Evolutionary conservation across 2,113 vertebrate species (phyloP), one percentile per base, ranked within the genome.

Genomic region (Dromiciops gliroides): DNA sequence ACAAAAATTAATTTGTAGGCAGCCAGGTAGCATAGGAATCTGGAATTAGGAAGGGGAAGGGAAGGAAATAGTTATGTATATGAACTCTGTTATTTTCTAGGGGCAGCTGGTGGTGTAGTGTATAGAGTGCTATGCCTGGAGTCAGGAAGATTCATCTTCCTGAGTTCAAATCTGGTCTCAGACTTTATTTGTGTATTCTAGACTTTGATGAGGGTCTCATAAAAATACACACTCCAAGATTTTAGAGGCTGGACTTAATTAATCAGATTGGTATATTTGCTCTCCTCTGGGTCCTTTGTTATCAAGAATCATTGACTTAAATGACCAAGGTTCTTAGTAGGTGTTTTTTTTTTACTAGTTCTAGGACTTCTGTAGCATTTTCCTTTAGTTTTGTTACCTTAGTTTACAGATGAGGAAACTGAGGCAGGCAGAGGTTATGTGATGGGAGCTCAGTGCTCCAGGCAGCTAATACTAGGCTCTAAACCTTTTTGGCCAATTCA

Each of bases 191-290:
- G 11, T 4, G 16, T 0, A 16, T 23, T 24, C 26, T 31, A 47
- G 28, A 48, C 83, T 52, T 48, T 37, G 53, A 91, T 10, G 9
- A 94, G 25, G 52, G 89, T 16, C 48, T 26, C 1, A 24, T 0
- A 0, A n/a, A 50, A 31, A 9, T 3, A 4, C 2, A 44, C 19
- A 22, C 10, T 47, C 51, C 0, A 0, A 16, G 83, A 60, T 23
- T 11, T 22, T 44, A 9, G 24, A 93, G 2, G 22, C 37, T 28
- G 37, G 52, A 49, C 31, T 56, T 37, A 28, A 52, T 75, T 48
- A 92, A 49, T 22, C 4, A 83, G 16, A 48, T n/a, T 28, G 12
- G 1, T 3, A 51, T 24, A 31, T 24, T 1, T 0, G 1, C 37
- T 89, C 48, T 56, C 31, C 52, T 0, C 1, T 53, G 28, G 67